These are phyloP conservation scores for Pseudoips prasinana DNA, from an alignment of 2,888 invertebrate species.

Conservation along the genomic window DNA sequence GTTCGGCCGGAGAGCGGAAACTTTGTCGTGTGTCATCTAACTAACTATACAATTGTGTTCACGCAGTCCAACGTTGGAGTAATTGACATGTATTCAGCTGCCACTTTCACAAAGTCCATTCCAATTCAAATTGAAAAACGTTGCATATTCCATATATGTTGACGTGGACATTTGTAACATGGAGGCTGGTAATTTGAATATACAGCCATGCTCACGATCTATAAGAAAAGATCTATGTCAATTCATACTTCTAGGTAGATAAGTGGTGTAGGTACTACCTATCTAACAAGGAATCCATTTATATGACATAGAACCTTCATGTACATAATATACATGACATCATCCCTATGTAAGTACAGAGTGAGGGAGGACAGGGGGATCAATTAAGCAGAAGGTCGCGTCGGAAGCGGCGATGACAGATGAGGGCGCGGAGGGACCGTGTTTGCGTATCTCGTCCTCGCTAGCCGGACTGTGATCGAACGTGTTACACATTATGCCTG, in stretches of 20 bases:
- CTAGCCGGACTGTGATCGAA: constrained; percentile 38
- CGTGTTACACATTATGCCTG: constrained; percentile 7
- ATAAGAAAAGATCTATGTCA: too few species aligned
- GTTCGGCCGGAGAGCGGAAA: constrained; percentile 24
- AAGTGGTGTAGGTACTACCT: too few species aligned
- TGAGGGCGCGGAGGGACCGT: constrained; percentile 40
- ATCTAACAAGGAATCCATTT: too few species aligned
- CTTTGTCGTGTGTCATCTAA: constrained; percentile 31
- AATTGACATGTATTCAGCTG: constrained; percentile 32
- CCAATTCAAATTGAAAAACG: constrained; percentile 23
- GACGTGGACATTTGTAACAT: constrained; percentile 12
- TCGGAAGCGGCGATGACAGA: constrained; percentile 61
- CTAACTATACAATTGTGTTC: constrained; percentile 31
- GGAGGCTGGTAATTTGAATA: background rate
- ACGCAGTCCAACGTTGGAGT: constrained; percentile 27
- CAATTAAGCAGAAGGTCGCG: constrained; percentile 59
- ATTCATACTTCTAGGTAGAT: too few species aligned
- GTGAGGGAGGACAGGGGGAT: constrained; percentile 42
- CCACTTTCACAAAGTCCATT: constrained; percentile 21
- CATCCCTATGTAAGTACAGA: constrained; percentile 1
- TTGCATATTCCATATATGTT: constrained; percentile 9
- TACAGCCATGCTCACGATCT: too few species aligned
- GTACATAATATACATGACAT: too few species aligned
- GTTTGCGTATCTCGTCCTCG: constrained; percentile 36
- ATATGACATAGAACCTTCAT: too few species aligned